Evolutionary conservation across 2,888 invertebrate species (phyloP).

Genomic region (Acleris sparsana): DNA sequence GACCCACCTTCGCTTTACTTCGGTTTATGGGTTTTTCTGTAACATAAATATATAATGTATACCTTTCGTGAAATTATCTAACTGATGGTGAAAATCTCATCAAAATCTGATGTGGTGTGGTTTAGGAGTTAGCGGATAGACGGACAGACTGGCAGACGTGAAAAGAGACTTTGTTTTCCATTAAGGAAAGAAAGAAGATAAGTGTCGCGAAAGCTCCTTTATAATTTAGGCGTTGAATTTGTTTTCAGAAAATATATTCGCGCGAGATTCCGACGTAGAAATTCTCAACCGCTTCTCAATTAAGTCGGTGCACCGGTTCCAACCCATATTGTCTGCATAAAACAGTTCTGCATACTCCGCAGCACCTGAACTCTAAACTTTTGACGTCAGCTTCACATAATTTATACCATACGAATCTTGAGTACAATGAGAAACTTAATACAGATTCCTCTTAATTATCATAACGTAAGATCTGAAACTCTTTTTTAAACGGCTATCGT

Average conservation of each 20-base stretch:
- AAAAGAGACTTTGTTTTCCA: too few relatives aligned
- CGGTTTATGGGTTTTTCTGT: too few relatives aligned
- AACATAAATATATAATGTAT: too few relatives aligned
- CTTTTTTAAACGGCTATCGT: too few relatives aligned
- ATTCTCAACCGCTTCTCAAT: slow-evolving; percentile 62
- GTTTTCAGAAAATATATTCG: slow-evolving; percentile 51
- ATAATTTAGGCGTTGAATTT: slow-evolving; percentile 38
- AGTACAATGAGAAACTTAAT: slow-evolving; percentile 6
- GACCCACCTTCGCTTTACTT: too few relatives aligned
- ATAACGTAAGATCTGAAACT: neutral
- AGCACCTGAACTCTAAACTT: slow-evolving; percentile 58
- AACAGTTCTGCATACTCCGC: slow-evolving; percentile 61
- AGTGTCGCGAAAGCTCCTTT: too few relatives aligned
- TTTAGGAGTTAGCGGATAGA: too few relatives aligned
- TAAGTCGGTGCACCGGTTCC: slow-evolving; percentile 53
- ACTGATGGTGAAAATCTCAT: too few relatives aligned
- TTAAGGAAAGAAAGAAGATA: too few relatives aligned
- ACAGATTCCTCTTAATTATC: slow-evolving; percentile 4
- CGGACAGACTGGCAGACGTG: too few relatives aligned
- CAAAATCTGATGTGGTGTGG: too few relatives aligned
- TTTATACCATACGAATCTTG: slow-evolving; percentile 52
- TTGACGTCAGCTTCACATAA: slow-evolving; percentile 60
- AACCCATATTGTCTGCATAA: slow-evolving; percentile 56
- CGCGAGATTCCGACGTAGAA: slow-evolving; percentile 50
- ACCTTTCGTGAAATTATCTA: too few relatives aligned